Base-by-base conservation (phyloP, 2,797 vertebrate species). In the Channa striata region DNA sequence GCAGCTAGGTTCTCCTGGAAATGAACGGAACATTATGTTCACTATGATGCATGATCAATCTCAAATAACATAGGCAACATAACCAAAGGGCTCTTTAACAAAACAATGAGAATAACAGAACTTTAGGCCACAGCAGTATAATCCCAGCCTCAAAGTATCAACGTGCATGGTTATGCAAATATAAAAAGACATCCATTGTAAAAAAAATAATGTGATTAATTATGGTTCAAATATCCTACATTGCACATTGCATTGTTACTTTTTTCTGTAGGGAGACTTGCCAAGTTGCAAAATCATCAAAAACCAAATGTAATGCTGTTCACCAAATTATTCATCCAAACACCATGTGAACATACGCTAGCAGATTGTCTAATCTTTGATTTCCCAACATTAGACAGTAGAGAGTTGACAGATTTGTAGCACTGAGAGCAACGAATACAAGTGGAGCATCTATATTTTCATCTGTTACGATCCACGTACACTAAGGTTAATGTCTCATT, bases 401-500 rank as follows among this genome's bases (percentile, higher is more conserved):
- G 11, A 33, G 17, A 23, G 8, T 4, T 37, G 44, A 48, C 14
- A 5, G 19, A 36, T 59, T 46, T 36, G 9, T 16, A 11, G 9
- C 11, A 8, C 20, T 57, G 19, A 39, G 2, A 60, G 34, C 53
- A 50, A 21, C 40, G 12, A 21, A 59, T 17, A 23, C 33, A 34
- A 37, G 8, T 20, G 23, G 54, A 19, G 17, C 33, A 74, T 72
- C 25, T 48, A 34, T 68, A 60, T 51, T 44, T 66, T 23, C 47
- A 60, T 11, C 33, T n/a, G 30, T 34, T 49, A 14, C 46, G 36
- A 57, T 71, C 34, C 43, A 61, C 23, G 8, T 46, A 49, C 54
- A 67, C 48, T 14, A 42, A 66, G 42, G 68, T 44, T 78, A 74
- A 80, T 77, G 52, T 85, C 74, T 85, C 77, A 85, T 86, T 69